Base-by-base conservation (phyloP, 2,113 vertebrate genomes). In the Xiphophorus hellerii region DNA sequence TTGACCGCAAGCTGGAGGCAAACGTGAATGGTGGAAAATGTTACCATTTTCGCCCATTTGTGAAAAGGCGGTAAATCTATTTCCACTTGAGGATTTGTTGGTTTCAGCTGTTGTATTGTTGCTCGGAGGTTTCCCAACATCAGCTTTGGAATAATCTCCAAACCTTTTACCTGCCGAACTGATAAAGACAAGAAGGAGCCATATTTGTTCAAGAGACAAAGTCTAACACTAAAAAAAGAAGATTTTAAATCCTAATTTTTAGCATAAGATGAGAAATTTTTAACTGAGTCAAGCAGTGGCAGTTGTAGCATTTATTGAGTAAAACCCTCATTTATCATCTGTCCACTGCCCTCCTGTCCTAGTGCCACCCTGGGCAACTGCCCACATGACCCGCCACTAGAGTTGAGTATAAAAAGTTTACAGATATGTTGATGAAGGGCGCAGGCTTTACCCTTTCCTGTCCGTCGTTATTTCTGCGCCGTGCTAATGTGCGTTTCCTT, bases 401-500 rank as follows among this genome's bases (percentile, higher is more conserved):
- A 54, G 20, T 7, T 20, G 20, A 54, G 20, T 54, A 5, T 0
- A 54, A 22, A 9, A 2, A 0, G 2, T 8, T 54, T 7, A 17
- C 48, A 54, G 48, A 25, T 25, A 7, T 20, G 20, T 54, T 54
- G 22, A 42, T 42, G 39, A 42, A 42, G 39, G 39, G 10, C 14
- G 14, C 14, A 42, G 14, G 39, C 13, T 51, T 51, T 22, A 20
- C 48, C 14, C 6, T 17, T 20, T 22, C 22, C 20, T 5, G 48
- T 8, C 48, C 1, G 20, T 22, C 25, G 6, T 58, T 3, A 11
- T 58, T 58, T n/a, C 51, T n/a, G 22, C 3, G 17, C 51, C 63
- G 20, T 68, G 0, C 29, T 77, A 77, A 86, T 31, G 0, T 65
- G 1, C 4, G 0, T 86, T 33, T 58, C 63, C 42, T 73, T n/a